phyloP scores from a whole-genome alignment of 2,113 vertebrate genomes.

The Salvator merianae region DNA sequence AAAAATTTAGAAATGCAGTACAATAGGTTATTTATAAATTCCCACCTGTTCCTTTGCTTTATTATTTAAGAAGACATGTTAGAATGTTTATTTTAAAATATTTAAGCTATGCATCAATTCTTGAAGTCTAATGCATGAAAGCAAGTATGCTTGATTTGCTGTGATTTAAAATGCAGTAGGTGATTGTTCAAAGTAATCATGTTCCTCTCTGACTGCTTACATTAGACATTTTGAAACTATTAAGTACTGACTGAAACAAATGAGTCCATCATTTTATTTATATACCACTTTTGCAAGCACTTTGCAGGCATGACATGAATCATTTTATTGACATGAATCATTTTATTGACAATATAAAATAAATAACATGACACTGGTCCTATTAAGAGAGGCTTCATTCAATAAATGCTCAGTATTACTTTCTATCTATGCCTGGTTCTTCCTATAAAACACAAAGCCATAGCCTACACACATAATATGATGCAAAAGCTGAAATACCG shows the following conservation, averaged over 20 bases:
- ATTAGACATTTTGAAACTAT: neutral
- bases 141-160: neutral
- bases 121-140: neutral
- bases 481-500: neutral
- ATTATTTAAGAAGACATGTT: neutral
- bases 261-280: too few species aligned
- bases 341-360: too few species aligned
- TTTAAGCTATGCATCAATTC: neutral
- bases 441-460: neutral
- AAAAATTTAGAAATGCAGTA: constrained; percentile 27
- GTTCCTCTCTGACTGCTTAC: neutral
- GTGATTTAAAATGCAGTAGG: neutral
- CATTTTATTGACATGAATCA: too few species aligned
- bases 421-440: neutral
- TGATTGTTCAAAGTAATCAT: neutral
- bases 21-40: neutral
- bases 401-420: neutral
- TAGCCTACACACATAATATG: neutral
- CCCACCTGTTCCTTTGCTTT: neutral
- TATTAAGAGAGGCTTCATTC: neutral
- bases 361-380: neutral
- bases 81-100: neutral
- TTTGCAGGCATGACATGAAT: too few species aligned
- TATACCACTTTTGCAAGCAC: too few species aligned
- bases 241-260: neutral